Base-by-base conservation (phyloP, 2,113 vertebrate genomes). In the Alethe diademata region DNA sequence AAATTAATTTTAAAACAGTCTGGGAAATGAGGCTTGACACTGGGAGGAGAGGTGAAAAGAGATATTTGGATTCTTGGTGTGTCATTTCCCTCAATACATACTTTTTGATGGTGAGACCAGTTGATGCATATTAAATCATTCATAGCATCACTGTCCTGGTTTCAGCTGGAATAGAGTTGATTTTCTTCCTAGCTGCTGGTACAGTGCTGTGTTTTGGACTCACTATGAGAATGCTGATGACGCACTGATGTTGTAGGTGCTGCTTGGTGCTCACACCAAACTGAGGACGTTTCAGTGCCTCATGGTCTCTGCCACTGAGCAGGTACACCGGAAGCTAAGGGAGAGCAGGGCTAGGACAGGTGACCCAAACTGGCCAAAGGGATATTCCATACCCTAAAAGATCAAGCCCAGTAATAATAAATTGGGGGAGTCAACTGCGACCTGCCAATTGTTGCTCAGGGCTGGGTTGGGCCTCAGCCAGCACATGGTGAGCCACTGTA, bases 81-180 rank as follows among this genome's bases (percentile, higher is more conserved):
- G 53, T 18, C 56, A 61, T 81, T 81, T 88, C 36, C 40, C 31
- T 83, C 60, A 57, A 31, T 23, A 74, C 58, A 14, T 74, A 78
- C 33, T 72, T 86, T 20, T 16, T 45, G 48, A 78, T 53, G 60
- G 53, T 47, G 69, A 90, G 28, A 74, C 86, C 33, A 54, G 26
- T 91, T 36, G 54, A 33, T 19, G n/a, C 29, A 26, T 40, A 80
- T 40, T 80, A 90, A 95, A 93, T 78, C 86, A 74, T 60, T 86
- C 64, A 90, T 13, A 73, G 42, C 56, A 61, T 66, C 60, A 17
- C 13, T 48, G 35, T 48, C 74, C 61, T 62, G 19, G 5, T 62
- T 69, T 69, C 36, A 48, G 75, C 54, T 50, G 61, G 31, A 23
- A 48, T 18, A 36, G 40, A 73, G 69, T 54, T 48, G 67, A 79